Percentiles rank a stretch among this genome's conserved stretches.
These are phyloP conservation scores for Enteromius mattozi DNA, from an alignment of 2,797 vertebrate species.

Conservation along the genomic window DNA sequence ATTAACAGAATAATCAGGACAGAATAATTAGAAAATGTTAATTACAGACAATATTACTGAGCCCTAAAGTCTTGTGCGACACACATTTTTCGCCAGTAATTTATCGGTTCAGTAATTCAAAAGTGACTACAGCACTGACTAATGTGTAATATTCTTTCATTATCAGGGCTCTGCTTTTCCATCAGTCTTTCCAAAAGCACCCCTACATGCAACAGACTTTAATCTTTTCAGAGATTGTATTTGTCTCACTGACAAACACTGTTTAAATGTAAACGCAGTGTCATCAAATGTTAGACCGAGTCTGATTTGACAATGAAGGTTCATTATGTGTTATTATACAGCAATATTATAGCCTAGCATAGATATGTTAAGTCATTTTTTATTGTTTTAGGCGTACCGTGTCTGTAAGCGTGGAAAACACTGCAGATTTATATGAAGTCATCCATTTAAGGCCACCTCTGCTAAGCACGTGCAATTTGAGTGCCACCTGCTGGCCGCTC, in stretches of 20 bases:
- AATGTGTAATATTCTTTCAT: not conserved
- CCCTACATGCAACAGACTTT: not conserved
- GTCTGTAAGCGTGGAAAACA: not conserved
- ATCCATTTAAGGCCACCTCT: not conserved
- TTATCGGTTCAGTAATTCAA: slow-evolving; percentile 23
- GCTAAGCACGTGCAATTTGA: not conserved
- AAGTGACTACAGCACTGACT: not conserved
- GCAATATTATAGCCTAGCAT: not conserved
- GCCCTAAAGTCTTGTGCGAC: not conserved
- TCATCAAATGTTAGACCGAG: not conserved
- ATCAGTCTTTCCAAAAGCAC: not conserved
- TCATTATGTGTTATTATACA: not conserved
- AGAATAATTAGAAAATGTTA: slow-evolving; percentile 22
- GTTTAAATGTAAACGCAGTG: not conserved
- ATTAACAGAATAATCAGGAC: not conserved
- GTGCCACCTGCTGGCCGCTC: slow-evolving; percentile 15
- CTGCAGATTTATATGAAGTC: not conserved
- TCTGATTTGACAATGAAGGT: not conserved
- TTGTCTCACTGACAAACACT: not conserved
- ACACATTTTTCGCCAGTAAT: not conserved
- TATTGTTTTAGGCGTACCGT: not conserved
- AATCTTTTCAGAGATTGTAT: not conserved
- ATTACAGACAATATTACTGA: slow-evolving; percentile 22
- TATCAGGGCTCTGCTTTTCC: not conserved
- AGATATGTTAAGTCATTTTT: not conserved